phyloP scores from a whole-genome alignment of 2,888 invertebrate genomes.

The Rhimphoctona megacephalus region DNA sequence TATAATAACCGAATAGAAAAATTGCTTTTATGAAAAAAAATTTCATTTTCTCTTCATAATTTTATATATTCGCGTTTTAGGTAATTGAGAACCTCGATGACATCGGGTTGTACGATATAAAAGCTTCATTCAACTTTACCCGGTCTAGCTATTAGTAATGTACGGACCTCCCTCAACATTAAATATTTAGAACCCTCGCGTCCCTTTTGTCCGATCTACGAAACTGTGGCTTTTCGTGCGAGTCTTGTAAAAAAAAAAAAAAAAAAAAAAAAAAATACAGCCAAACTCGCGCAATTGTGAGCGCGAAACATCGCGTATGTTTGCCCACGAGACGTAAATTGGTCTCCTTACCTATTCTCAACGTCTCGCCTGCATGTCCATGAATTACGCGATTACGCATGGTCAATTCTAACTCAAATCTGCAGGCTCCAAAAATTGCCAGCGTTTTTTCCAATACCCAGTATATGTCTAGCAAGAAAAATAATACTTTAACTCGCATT shows the following conservation, averaged over 20 bases:
- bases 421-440: neutral
- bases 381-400: neutral
- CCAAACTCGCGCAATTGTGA: conserved; percentile 12
- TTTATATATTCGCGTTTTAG: neutral
- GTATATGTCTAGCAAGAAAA: no score
- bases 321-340: conserved; percentile 53
- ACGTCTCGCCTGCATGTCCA: conserved; percentile 48
- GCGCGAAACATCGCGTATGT: conserved; percentile 15
- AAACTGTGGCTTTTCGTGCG: conserved; percentile 8
- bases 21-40: neutral
- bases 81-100: conserved; percentile 65
- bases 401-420: neutral
- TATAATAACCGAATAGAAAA: neutral
- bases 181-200: conserved; percentile 55
- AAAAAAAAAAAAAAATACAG: conserved; percentile 4
- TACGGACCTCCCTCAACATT: conserved; percentile 44
- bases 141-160: conserved; percentile 5
- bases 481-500: no score
- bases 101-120: conserved; percentile 24
- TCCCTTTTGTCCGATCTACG: conserved; percentile 1
- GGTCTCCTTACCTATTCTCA: conserved; percentile 61
- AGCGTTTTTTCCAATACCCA: neutral
- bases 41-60: neutral
- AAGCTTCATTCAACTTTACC: conserved; percentile 61
- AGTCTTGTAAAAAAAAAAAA: conserved; percentile 10